Evolutionary conservation across 2,888 invertebrate genomes (phyloP), one percentile per base, ranked within the genome.

Genomic region (Himalopsyche japonica): DNA sequence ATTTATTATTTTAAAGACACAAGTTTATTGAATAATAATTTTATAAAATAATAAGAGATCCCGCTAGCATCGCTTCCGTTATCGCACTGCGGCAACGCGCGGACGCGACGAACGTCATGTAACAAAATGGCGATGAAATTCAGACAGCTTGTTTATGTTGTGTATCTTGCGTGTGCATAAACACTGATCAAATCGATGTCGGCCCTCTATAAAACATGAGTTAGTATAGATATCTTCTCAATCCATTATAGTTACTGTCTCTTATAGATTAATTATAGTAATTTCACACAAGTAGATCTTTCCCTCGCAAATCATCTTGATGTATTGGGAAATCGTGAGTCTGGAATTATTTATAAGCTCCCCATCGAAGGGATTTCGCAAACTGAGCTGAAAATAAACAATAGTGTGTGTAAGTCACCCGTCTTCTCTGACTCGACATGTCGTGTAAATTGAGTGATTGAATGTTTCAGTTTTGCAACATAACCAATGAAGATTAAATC

Each of bases 401-500:
- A 70, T 70, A 70, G 10, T 27, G 27, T 70, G 70, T 12, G 27
- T 70, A 27, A 70, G 27, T 70, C 10, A 15, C 27, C 70, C 70
- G 70, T 70, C 15, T 70, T 3, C 27, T 70, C 70, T 27, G 12
- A 27, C 12, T 30, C 12, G 15, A 70, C 27, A 8, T 70, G 70
- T 70, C 24, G 70, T 70, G 77, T 43, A 12, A 37, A 49, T 80
- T 80, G 83, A 79, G 15, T 82, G 80, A 47, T 79, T 77, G 47
- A 37, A 43, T 32, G 48, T 86, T 86, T 86, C 84, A 86, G 86
- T 85, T 82, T 81, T 81, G 82, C 81, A 81, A 82, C 79, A 80
- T 84, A 80, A 85, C 87, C 82, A 87, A 87, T 87, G 87, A 87
- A 86, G 87, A 87, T 87, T 86, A 87, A 87, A 85, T 85, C 86